Evolutionary conservation across 64 coral and sea anemone species (phyloP), one percentile per base, ranked within the genome.

Genomic region (Acropora yongei): DNA sequence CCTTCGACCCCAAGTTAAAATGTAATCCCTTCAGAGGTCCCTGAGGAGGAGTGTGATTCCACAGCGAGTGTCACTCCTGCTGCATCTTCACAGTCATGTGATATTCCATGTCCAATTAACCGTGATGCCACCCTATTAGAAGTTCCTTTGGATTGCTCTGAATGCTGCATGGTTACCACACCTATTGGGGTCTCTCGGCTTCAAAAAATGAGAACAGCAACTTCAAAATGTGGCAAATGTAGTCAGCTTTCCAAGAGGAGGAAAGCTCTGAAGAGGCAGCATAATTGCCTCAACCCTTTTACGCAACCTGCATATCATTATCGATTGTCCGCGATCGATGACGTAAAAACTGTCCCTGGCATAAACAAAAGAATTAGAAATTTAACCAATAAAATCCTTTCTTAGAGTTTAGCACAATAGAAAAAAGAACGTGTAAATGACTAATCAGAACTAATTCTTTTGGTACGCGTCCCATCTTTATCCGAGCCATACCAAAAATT

Each of bases 21-120:
- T 71, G 68, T 71, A 71, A 71, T 13, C 68, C 68, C 68, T 71
- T 71, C 68, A 71, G 68, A 71, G 68, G 68, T 71, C 68, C 68
- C 68, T 20, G 68, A 71, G 68, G 68, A 71, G 39, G 18, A 71
- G 68, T 30, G 17, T 71, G 68, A 71, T 71, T 71, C 14, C 68
- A 71, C 68, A 71, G 13, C 18, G 13, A 71, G 67, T 69, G 67
- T 69, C 67, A 69, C 67, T n/a, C 67, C 67, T 69, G 67, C 17
- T 69, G 6, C 67, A 69, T 69, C 16, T 69, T n/a, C 12, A 69
- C 67, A 69, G 67, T 69, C 67, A 69, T 69, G 17, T 69, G 67
- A 69, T 69, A n/a, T 69, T n/a, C 67, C 67, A 69, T 69, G 67
- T 69, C 67, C 67, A 69, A 19, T 69, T 19, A 69, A 69, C 30